phyloP scores from a whole-genome alignment of 2,113 vertebrate genomes.

The Gymnarchus niloticus region DNA sequence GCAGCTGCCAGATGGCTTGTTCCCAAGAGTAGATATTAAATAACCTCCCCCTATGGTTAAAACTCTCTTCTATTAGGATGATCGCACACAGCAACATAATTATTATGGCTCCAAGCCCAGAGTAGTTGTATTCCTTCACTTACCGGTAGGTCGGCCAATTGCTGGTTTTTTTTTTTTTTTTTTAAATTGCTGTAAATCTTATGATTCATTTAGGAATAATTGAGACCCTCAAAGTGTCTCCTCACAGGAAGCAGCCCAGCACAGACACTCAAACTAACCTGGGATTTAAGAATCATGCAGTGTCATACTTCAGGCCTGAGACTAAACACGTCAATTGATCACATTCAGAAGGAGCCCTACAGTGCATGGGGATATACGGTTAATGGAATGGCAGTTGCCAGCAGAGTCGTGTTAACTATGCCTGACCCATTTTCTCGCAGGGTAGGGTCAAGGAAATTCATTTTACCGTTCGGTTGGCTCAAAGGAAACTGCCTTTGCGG shows the following conservation, averaged over 20 bases:
- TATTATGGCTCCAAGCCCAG: neutral
- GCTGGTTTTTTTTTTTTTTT: neutral
- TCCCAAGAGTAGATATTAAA: slow-evolving; percentile 62
- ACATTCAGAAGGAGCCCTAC: neutral
- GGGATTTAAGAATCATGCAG: neutral
- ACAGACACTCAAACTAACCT: neutral
- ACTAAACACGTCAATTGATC: neutral
- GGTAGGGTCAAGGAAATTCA: slow-evolving; percentile 27
- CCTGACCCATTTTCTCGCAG: slow-evolving; percentile 12
- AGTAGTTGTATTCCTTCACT: slow-evolving; percentile 5
- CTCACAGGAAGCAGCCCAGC: neutral
- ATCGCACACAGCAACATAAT: slow-evolving; percentile 15
- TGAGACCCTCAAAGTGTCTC: neutral
- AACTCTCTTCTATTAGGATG: slow-evolving; percentile 17
- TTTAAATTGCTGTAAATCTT: neutral
- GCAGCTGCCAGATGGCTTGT: slow-evolving; percentile 67
- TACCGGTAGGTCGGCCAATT: neutral
- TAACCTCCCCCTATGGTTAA: slow-evolving; percentile 53
- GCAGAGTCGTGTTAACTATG: neutral
- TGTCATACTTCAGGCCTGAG: neutral
- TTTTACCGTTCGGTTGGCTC: slow-evolving; percentile 31
- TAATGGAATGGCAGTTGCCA: neutral
- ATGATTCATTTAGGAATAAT: neutral
- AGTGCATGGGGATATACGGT: neutral
- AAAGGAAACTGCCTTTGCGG: slow-evolving; percentile 30